Percentiles rank a stretch among this genome's conserved stretches.
Evolutionary conservation across 2,888 invertebrate genomes (phyloP).

Genomic region (Dryococelus australis): DNA sequence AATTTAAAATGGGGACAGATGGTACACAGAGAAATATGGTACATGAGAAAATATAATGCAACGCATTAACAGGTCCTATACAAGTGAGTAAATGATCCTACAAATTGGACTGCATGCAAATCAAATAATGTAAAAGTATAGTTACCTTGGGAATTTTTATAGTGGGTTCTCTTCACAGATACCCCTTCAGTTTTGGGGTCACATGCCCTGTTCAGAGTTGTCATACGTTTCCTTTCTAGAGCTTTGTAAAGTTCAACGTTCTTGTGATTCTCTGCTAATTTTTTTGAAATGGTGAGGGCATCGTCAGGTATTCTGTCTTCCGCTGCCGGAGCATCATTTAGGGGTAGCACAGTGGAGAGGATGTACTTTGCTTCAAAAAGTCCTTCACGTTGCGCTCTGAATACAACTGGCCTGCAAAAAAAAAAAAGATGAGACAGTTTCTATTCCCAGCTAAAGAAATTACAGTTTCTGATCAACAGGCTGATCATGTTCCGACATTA

Average conservation of each 20-base stretch:
- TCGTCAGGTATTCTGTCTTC: neutral
- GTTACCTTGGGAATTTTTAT: neutral
- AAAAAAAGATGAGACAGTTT: neutral
- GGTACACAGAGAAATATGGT: too few relatives aligned
- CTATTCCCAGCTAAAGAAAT: too few relatives aligned
- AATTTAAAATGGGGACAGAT: too few relatives aligned
- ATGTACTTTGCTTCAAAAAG: neutral
- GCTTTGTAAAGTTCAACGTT: neutral
- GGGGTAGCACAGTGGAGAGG: slow-evolving; percentile 21
- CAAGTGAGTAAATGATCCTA: too few relatives aligned
- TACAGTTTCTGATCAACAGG: too few relatives aligned
- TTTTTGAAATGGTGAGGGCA: neutral
- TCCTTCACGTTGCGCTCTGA: neutral
- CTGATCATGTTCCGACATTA: too few relatives aligned
- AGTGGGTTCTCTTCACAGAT: neutral
- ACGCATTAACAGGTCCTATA: too few relatives aligned
- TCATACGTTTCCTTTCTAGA: slow-evolving; percentile 13
- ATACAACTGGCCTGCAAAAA: slow-evolving; percentile 19
- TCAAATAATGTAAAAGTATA: too few relatives aligned
- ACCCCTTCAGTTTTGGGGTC: neutral
- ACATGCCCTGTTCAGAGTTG: neutral
- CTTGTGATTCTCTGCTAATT: neutral
- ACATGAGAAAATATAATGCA: too few relatives aligned
- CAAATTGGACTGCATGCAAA: too few relatives aligned
- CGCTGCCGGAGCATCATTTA: neutral